These are phyloP conservation scores for Neoascia interrupta DNA, from an alignment of 2,888 invertebrate genomes.

Conservation along the genomic window DNA sequence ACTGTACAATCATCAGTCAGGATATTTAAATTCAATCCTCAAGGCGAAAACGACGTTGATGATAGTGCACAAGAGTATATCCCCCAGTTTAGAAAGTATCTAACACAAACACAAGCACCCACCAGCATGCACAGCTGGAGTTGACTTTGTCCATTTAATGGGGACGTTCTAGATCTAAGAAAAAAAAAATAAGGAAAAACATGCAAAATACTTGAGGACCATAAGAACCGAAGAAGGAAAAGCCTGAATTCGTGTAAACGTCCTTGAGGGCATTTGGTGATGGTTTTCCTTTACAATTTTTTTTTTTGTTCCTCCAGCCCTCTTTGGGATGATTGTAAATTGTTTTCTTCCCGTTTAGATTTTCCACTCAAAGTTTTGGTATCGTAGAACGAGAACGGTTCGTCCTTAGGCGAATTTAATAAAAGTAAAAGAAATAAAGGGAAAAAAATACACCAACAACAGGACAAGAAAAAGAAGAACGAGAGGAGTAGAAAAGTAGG, in stretches of 20 bases:
- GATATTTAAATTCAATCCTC: slow-evolving; percentile 61
- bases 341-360: slow-evolving; percentile 65
- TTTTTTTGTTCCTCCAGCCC: not conserved
- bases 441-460: slow-evolving; percentile 4
- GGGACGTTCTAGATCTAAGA: slow-evolving; percentile 29
- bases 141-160: slow-evolving; percentile 60
- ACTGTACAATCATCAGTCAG: slow-evolving; percentile 56
- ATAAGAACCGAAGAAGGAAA: not conserved
- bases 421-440: slow-evolving; percentile 50
- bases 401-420: slow-evolving; percentile 54
- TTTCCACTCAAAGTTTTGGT: slow-evolving; percentile 16
- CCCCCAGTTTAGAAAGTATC: no score
- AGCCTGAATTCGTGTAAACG: slow-evolving; percentile 49
- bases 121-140: slow-evolving; percentile 21
- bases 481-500: not conserved
- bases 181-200: slow-evolving; percentile 4
- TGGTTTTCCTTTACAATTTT: slow-evolving; percentile 43
- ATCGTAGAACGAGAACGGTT: not conserved
- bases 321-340: slow-evolving; percentile 59
- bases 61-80: slow-evolving; percentile 29
- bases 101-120: not conserved
- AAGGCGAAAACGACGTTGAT: slow-evolving; percentile 38
- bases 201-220: no score
- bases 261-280: slow-evolving; percentile 53
- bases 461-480: not conserved